These are phyloP conservation scores for Climacteris rufus DNA, from an alignment of 2,113 vertebrate species.

Conservation along the genomic window DNA sequence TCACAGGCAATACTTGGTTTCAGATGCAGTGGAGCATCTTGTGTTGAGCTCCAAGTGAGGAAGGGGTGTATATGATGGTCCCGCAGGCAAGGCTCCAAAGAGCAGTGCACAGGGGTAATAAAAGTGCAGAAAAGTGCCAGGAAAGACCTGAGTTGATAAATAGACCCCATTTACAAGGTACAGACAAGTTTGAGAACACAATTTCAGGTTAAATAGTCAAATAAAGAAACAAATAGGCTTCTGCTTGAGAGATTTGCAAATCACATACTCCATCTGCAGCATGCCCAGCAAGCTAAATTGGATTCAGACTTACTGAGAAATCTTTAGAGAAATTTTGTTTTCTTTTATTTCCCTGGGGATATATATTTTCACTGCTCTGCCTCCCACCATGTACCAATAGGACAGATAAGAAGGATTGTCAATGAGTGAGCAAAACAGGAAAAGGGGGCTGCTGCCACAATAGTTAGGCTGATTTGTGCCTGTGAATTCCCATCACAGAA, in stretches of 20 bases:
- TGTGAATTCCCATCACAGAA: not conserved
- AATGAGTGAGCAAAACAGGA: not conserved
- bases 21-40: not conserved
- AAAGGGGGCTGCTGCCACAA: not conserved
- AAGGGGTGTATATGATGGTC: not conserved
- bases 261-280: not conserved
- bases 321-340: constrained; percentile 13
- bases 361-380: not conserved
- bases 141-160: not conserved
- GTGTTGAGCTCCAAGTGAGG: not conserved
- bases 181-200: not conserved
- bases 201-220: not conserved
- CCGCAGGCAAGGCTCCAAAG: not conserved
- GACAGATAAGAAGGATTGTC: not conserved
- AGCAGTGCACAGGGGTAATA: not conserved
- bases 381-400: not conserved
- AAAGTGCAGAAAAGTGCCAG: not conserved
- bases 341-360: constrained; percentile 34
- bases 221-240: not conserved
- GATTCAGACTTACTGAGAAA: constrained; percentile 2
- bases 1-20: not conserved
- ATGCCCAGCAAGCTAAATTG: not conserved
- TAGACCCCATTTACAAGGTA: not conserved
- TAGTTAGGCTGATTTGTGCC: not conserved
- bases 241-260: constrained; percentile 19